Percentiles rank a stretch among this genome's conserved stretches.
These are phyloP conservation scores for Vanessa atalanta DNA, from an alignment of 1,140 invertebrate species.

Conservation along the genomic window DNA sequence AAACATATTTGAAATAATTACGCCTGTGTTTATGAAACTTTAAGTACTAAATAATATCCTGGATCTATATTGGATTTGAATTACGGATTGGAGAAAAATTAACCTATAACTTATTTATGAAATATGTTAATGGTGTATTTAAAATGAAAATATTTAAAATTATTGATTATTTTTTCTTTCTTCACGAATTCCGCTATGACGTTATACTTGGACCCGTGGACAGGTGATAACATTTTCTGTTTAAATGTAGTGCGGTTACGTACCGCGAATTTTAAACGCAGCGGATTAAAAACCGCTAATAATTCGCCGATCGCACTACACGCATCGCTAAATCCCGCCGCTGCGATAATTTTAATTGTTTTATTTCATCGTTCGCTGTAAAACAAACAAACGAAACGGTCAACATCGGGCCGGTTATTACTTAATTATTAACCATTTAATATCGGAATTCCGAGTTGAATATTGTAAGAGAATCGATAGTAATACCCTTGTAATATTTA, in stretches of 20 bases:
- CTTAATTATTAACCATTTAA: constrained; percentile 50
- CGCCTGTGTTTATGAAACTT: no score
- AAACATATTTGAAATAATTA: no score
- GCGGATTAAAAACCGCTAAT: constrained; percentile 49
- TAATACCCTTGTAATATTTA: constrained; percentile 24
- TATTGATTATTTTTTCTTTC: no score
- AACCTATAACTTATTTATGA: no score
- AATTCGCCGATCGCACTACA: constrained; percentile 34
- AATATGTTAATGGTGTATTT: no score
- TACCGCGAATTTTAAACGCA: constrained; percentile 45
- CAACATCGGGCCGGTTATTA: constrained; percentile 38
- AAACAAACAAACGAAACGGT: constrained; percentile 27
- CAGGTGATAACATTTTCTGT: constrained; percentile 24
- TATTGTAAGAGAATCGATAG: constrained; percentile 27
- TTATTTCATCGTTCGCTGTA: constrained; percentile 35
- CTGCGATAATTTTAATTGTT: constrained; percentile 48
- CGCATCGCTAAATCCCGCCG: constrained; percentile 39
- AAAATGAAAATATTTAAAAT: no score
- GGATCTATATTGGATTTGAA: no score
- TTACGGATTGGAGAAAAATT: no score
- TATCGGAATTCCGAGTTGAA: constrained; percentile 35
- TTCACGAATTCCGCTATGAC: background rate
- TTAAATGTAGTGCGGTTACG: constrained; percentile 38
- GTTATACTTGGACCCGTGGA: background rate
- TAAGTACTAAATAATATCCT: no score